Conservation (phyloP, 2,113 vertebrate species). For the Talpa occidentalis region DNA sequence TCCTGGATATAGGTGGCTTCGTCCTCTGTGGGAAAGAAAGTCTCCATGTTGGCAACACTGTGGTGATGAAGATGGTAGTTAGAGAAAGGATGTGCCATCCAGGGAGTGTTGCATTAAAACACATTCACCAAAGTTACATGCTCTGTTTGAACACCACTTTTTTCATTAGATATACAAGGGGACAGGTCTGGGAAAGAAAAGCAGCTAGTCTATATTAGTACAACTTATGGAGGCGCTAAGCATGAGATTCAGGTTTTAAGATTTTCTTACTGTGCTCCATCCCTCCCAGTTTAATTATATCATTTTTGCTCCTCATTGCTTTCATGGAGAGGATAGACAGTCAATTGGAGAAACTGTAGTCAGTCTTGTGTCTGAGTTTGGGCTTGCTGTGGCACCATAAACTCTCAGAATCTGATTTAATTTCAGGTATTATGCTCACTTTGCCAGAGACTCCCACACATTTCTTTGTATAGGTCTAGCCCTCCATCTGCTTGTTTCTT, state of each 20-base stretch:
- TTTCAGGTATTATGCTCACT: constrained; percentile 32
- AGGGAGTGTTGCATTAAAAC: background rate
- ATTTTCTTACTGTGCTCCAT: background rate
- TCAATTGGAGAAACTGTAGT: constrained; percentile 17
- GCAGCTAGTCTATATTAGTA: background rate
- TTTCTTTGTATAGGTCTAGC: background rate
- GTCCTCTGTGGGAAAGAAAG: constrained; percentile 14
- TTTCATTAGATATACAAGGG: background rate
- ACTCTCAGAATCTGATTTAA: constrained; percentile 49
- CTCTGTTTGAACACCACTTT: constrained; percentile 8
- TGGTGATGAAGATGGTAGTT: background rate
- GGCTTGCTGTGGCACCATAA: constrained; percentile 14
- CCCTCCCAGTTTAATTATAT: background rate
- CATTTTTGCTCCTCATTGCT: background rate
- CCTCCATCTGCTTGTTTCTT: constrained; percentile 21
- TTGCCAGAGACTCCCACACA: constrained; percentile 8
- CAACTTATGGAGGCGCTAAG: background rate
- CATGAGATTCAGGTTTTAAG: constrained; percentile 32
- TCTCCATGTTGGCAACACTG: background rate
- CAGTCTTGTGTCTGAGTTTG: constrained; percentile 42
- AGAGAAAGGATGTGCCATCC: background rate
- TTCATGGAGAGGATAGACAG: background rate
- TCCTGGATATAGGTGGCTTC: background rate
- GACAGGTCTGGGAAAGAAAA: constrained; percentile 40
- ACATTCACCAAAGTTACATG: background rate